Base-by-base conservation (phyloP, 2,113 vertebrate species). In the Thinocorus orbignyianus region DNA sequence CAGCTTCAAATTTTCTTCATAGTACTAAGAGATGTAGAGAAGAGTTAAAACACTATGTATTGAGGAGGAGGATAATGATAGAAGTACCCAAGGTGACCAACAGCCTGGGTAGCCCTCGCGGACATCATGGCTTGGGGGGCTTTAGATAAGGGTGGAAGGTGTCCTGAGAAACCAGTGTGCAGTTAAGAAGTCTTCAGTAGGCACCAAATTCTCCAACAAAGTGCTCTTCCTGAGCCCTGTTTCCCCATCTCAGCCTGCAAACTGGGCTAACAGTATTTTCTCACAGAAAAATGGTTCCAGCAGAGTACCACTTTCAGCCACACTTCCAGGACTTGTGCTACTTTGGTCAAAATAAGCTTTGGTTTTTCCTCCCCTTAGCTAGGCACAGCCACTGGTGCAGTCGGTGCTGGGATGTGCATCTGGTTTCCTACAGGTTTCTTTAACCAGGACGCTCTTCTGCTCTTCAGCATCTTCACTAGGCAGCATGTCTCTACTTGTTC, bases 1-100 rank as follows among this genome's bases (percentile, higher is more conserved):
- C 70, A 76, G 31, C 41, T 91, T 71, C 49, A 16, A 69, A 44
- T 86, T 81, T 74, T 90, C 76, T 81, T 70, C 52, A 26, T 61
- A 65, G 6, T 57, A 39, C 26, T 87, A 79, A 55, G 62, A 46
- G 11, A 42, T 31, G 11, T 24, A 39, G 69, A 86, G 28, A 91
- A 68, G 26, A 51, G 24, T 66, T 93, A 55, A 93, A 81, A 60
- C 6, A 42, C 49, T 49, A 9, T 0, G 0, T 31, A 4, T 16
- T 13, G 1, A 68, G 22, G 8, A 69, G 25, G 11, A 66, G 12
- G 14, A 26, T 33, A 66, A 37, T 3, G 24, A 13, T 20, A 69
- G 28, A 88, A 48, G 37, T 35, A 39, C n/a, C 26, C 51, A 68
- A 60, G 73, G 13, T 37, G 31, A 46, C 18, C 39, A 44, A 33